These are phyloP conservation scores for Rhodophaea formosa DNA, from an alignment of 2,888 invertebrate species.

Conservation along the genomic window DNA sequence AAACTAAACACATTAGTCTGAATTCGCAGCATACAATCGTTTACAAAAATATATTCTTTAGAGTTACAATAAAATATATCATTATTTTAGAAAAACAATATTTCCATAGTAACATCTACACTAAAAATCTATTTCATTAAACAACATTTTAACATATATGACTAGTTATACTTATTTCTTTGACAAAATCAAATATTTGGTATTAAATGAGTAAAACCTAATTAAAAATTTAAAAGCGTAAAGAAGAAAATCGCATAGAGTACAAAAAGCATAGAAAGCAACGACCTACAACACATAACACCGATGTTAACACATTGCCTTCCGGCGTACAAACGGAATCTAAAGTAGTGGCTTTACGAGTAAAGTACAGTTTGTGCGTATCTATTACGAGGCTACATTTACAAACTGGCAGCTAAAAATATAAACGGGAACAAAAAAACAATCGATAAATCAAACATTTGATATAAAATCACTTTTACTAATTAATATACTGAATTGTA, in stretches of 20 bases:
- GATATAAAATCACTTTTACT: background rate
- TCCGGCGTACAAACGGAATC: conserved; percentile 30
- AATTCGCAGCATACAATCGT: background rate
- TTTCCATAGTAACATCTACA: background rate
- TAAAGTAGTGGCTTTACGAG: conserved; percentile 38
- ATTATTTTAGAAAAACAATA: background rate
- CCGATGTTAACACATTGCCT: conserved; percentile 26
- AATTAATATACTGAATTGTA: no score
- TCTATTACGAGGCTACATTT: conserved; percentile 62
- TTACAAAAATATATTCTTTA: conserved; percentile 13
- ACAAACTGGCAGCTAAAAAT: conserved; percentile 24
- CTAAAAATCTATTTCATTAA: background rate
- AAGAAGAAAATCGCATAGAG: conserved; percentile 9
- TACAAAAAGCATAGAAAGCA: conserved; percentile 24
- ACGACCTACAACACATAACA: conserved; percentile 42
- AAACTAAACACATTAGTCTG: conserved; percentile 6
- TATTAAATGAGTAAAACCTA: background rate
- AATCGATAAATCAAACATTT: background rate
- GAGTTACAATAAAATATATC: background rate
- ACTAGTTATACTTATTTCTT: background rate
- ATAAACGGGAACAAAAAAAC: conserved; percentile 23
- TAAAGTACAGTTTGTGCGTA: conserved; percentile 61
- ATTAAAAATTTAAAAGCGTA: background rate
- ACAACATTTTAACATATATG: background rate
- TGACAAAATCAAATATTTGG: background rate